Base-by-base conservation (phyloP, 2,888 invertebrate genomes). In the Lasioglossum oenotherae region DNA sequence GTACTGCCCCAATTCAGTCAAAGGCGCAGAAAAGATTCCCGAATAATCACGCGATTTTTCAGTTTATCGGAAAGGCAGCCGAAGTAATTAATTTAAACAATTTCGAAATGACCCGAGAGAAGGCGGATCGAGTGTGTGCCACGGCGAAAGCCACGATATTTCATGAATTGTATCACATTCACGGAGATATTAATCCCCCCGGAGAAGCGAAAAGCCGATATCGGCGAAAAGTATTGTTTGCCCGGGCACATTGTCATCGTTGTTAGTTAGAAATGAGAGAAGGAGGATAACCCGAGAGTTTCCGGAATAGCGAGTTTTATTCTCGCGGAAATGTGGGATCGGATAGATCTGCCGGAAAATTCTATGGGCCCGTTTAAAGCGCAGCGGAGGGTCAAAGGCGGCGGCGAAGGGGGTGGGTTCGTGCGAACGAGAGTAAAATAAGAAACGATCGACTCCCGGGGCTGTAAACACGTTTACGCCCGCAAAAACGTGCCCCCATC, bases 391-490 rank as follows among this genome's bases (percentile, higher is more conserved):
- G 79, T 79, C 78, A 82, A 82, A 49, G 35, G 41, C 35, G 35
- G 31, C 44, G 19, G 2, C 16, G 10, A 27, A 23, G 41, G 16
- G 27, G 3, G 27, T 3, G 49, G 60, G 79, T n/a, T 46, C 67
- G 57, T 31, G 49, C 74, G 67, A 46, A 74, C 64, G 72, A 46
- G 72, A 46, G 78, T 82, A 82, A 83, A 86, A 89, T 87, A 85
- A 88, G 73, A 44, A 81, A 72, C 73, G 84, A 77, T 69, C 76
- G 44, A 44, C 69, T 72, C 31, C 46, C 57, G 49, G 53, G 53
- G 74, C 60, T 80, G 88, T 89, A 88, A 89, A 89, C 83, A 83
- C 84, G 82, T 89, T 89, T 87, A 89, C 83, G 53, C 74, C 80
- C 76, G 38, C 77, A 76, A 82, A 81, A 76, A 57, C 35, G 71